Base-by-base conservation (phyloP, 2,888 invertebrate species). In the Zygaena filipendulae region DNA sequence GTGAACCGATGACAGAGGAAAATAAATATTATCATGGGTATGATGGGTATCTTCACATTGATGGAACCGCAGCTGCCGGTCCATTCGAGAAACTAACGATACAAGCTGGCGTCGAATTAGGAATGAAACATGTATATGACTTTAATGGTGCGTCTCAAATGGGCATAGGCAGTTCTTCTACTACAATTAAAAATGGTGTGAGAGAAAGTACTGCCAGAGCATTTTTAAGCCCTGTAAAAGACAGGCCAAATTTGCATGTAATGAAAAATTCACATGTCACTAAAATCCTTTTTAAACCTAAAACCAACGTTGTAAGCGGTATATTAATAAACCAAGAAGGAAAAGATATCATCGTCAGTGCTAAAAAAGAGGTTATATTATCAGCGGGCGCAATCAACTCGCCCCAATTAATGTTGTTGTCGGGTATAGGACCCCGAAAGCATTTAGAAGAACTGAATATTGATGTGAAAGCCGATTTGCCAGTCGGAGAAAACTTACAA, bases 121-220 rank as follows among this genome's bases (percentile, higher is more conserved):
- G 75, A 0, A 52, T 66, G 30, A 43, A 57, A 9, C 51, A 50
- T n/a, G 36, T 63, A 9, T 18, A 42, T 25, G 43, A 54, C 24
- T 37, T 45, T 11, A 54, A 51, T 28, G 51, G 44, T 0, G 38
- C 67, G 42, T 33, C 59, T 53, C 22, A 63, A 50, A 36, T 33
- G 50, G 75, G 37, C 35, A 67, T 31, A 32, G 57, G 39, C 8
- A 29, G 35, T 3, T 29, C 39, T 2, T 14, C 45, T 9, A 36
- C 30, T 4, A 45, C 44, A 0, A 35, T 49, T 11, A 43, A 47
- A 21, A 33, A 60, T 20, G 71, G 64, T 3, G 57, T 59, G 2
- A 50, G 80, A 10, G 70, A 72, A 25, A 70, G 69, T 39, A 61
- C 69, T 1, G 66, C 75, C 1, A 66, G 47, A 39, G 71, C 71